These are phyloP conservation scores for Podarcis cretensis DNA, from an alignment of 2,113 vertebrate genomes.

Conservation along the genomic window DNA sequence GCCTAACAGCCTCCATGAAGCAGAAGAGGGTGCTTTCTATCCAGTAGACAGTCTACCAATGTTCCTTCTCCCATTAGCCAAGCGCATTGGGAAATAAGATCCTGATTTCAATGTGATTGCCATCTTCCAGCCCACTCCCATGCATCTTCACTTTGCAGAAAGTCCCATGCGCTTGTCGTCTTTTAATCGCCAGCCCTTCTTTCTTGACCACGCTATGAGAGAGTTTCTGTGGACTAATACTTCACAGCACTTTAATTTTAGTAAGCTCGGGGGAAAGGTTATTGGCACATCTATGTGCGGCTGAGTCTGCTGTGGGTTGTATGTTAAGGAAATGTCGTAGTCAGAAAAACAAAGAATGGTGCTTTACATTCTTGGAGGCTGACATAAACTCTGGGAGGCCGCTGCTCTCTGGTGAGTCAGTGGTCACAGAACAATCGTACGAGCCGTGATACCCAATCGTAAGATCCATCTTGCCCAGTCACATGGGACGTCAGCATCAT, in stretches of 20 bases:
- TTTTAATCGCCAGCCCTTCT: neutral
- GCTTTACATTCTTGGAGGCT: conserved; percentile 65
- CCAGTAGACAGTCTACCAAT: too few species aligned
- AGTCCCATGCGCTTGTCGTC: neutral
- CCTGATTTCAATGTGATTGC: neutral
- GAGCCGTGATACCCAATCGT: conserved; percentile 68
- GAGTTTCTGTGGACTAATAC: neutral
- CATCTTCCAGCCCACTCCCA: neutral
- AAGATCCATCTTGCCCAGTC: conserved; percentile 20
- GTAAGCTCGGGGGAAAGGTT: conserved; percentile 17
- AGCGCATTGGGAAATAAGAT: too few species aligned
- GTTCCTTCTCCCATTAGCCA: too few species aligned
- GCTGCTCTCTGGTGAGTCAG: conserved; percentile 78
- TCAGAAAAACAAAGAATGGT: neutral
- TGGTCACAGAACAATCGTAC: conserved; percentile 65
- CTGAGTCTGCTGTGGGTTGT: neutral
- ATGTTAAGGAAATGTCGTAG: neutral
- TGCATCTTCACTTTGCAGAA: too few species aligned
- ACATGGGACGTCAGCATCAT: conserved; percentile 2
- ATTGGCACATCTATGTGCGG: conserved; percentile 32
- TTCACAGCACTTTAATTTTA: neutral
- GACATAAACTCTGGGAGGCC: conserved; percentile 72
- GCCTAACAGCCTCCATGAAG: too few species aligned
- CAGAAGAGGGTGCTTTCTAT: too few species aligned
- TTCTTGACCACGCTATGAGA: neutral